These are phyloP conservation scores for Eristalis intricaria DNA, from an alignment of 2,888 invertebrate genomes.

Conservation along the genomic window DNA sequence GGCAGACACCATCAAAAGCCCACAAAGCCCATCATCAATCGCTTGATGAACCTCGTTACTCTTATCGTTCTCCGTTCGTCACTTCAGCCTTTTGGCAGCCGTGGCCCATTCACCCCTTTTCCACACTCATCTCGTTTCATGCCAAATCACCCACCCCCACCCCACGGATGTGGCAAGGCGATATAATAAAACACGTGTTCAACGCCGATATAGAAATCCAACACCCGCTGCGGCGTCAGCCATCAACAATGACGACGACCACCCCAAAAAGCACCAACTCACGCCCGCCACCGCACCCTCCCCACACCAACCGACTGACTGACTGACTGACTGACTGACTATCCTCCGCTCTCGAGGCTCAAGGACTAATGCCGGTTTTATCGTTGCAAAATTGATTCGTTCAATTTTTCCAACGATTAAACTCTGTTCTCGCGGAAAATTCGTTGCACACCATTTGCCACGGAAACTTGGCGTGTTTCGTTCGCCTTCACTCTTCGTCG, in stretches of 20 bases:
- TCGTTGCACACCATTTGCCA: constrained; percentile 80
- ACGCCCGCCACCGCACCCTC: too few relatives aligned
- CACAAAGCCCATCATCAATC: not conserved
- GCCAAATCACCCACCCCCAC: constrained; percentile 10
- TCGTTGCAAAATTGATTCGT: constrained; percentile 81
- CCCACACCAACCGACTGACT: not conserved
- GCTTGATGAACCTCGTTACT: constrained; percentile 56
- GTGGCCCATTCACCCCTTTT: not conserved
- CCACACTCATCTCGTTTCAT: constrained; percentile 2
- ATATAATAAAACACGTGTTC: constrained; percentile 69
- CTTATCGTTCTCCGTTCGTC: constrained; percentile 34
- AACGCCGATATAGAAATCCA: constrained; percentile 64
- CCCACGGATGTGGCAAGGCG: constrained; percentile 10
- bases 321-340: not conserved
- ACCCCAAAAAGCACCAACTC: too few relatives aligned
- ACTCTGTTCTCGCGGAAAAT: constrained; percentile 77
- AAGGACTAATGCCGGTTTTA: constrained; percentile 64
- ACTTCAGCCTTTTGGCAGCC: not conserved
- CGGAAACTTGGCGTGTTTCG: constrained; percentile 46
- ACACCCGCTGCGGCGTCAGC: constrained; percentile 15
- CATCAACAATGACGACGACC: too few relatives aligned
- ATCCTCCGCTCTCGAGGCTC: not conserved
- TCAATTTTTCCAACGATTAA: constrained; percentile 81
- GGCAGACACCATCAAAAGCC: not conserved
- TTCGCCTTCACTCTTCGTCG: not conserved